Conservation (phyloP, 2,113 vertebrate species). For the Limnothrissa miodon region DNA sequence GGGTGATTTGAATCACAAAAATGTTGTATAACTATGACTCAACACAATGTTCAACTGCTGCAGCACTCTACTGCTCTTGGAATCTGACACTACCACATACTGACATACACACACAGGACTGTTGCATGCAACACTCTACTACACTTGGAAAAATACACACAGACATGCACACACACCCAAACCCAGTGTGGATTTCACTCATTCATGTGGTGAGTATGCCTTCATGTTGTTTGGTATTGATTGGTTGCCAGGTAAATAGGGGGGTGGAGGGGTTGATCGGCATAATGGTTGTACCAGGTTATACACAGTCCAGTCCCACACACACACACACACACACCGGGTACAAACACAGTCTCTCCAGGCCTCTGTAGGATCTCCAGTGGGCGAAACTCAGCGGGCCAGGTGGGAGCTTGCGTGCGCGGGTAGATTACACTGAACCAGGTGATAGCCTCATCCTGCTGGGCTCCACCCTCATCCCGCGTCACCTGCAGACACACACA, state of each 20-base stretch:
- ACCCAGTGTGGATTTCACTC: too few relatives aligned
- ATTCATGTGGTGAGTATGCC: too few relatives aligned
- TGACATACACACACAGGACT: background rate
- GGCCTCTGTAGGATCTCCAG: conserved; percentile 92
- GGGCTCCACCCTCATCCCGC: conserved; percentile 92
- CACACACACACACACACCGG: conserved; percentile 73
- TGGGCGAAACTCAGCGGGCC: conserved; percentile 90
- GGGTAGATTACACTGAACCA: conserved; percentile 95
- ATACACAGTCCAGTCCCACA: background rate
- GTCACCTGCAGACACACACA: conserved; percentile 66
- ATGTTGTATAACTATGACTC: too few relatives aligned
- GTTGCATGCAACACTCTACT: too few relatives aligned
- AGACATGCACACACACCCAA: conserved; percentile 55
- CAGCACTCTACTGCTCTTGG: too few relatives aligned
- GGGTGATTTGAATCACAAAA: too few relatives aligned
- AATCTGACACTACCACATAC: too few relatives aligned
- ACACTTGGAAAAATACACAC: conserved; percentile 52
- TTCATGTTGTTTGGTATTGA: too few relatives aligned
- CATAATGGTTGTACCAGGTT: too few relatives aligned
- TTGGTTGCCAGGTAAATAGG: too few relatives aligned
- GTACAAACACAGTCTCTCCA: conserved; percentile 96
- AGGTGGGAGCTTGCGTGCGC: conserved; percentile 85
- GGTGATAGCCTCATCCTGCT: conserved; percentile 98
- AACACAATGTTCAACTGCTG: too few relatives aligned
- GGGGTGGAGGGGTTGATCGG: too few relatives aligned